Conservation (phyloP, 2,797 vertebrate species). For the Remorina albescens region DNA sequence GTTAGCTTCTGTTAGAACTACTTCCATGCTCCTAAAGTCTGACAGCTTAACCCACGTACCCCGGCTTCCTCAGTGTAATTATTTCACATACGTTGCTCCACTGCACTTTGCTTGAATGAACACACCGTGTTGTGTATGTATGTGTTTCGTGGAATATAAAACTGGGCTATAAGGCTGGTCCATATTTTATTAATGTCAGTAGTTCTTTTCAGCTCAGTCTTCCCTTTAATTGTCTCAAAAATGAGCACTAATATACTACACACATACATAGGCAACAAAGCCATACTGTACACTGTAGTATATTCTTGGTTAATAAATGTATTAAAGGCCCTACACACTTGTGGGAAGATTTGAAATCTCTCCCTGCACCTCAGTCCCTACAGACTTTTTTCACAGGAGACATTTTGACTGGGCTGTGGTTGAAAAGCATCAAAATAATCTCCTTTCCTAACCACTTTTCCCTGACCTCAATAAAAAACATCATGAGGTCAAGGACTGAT, state of each 20-base stretch:
- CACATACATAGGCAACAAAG: not conserved
- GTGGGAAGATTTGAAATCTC: not conserved
- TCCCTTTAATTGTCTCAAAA: not conserved
- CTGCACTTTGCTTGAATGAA: slow-evolving; percentile 17
- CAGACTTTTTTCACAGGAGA: not conserved
- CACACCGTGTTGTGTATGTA: not conserved
- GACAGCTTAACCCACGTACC: slow-evolving; percentile 9
- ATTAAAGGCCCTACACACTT: not conserved
- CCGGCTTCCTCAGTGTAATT: slow-evolving; percentile 13
- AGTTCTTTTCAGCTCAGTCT: not conserved
- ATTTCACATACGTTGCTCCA: slow-evolving; percentile 25
- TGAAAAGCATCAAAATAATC: too few species aligned
- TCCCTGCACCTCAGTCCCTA: not conserved
- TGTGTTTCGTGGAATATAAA: not conserved
- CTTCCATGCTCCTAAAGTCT: slow-evolving; percentile 15
- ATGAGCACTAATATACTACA: not conserved
- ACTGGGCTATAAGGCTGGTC: not conserved
- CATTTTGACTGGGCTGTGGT: not conserved
- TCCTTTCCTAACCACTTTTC: too few species aligned
- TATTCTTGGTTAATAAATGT: not conserved
- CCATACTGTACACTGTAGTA: not conserved
- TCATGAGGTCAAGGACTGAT: too few species aligned
- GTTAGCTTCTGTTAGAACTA: slow-evolving; percentile 8
- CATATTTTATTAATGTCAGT: not conserved
- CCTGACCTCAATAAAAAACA: too few species aligned